These are phyloP conservation scores for Asbolus verrucosus DNA, from an alignment of 1,140 invertebrate genomes.

Conservation along the genomic window DNA sequence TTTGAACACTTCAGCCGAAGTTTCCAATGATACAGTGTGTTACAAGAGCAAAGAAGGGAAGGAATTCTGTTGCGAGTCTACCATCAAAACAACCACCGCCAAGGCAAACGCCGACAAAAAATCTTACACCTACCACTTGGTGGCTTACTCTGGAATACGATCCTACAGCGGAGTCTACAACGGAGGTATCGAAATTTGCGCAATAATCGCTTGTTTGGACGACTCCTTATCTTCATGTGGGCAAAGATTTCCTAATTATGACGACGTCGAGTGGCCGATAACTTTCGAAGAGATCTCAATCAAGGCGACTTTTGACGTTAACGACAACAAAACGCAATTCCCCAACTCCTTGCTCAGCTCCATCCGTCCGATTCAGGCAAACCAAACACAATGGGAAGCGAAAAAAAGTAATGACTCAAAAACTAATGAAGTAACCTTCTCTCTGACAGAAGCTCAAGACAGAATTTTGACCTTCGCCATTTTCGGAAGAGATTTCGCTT, in stretches of 20 bases:
- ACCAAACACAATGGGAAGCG: background rate
- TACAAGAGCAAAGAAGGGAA: no score
- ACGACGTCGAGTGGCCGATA: slow-evolving; percentile 8
- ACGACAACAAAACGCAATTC: slow-evolving; percentile 3
- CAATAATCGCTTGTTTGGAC: slow-evolving; percentile 66
- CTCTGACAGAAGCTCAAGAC: background rate
- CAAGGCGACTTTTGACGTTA: background rate
- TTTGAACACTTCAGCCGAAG: no score
- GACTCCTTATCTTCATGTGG: slow-evolving; percentile 64
- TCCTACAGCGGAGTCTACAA: slow-evolving; percentile 60
- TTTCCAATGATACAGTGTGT: no score
- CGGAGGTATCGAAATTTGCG: slow-evolving; percentile 67
- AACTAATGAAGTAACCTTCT: background rate
- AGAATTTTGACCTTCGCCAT: slow-evolving; percentile 24
- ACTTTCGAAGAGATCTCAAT: slow-evolving; percentile 32
- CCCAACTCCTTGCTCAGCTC: slow-evolving; percentile 34
- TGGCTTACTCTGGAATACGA: slow-evolving; percentile 67
- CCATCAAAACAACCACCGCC: no score
- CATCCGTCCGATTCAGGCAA: slow-evolving; percentile 22
- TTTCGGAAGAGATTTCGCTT: slow-evolving; percentile 47
- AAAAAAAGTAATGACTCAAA: background rate
- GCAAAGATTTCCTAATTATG: slow-evolving; percentile 46
- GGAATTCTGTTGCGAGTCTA: no score
- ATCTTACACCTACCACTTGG: slow-evolving; percentile 61
- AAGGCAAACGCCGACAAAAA: background rate